Evolutionary conservation across 2,797 vertebrate species (phyloP), one percentile per base, ranked within the genome.

Genomic region (Chloroceryle amazona): DNA sequence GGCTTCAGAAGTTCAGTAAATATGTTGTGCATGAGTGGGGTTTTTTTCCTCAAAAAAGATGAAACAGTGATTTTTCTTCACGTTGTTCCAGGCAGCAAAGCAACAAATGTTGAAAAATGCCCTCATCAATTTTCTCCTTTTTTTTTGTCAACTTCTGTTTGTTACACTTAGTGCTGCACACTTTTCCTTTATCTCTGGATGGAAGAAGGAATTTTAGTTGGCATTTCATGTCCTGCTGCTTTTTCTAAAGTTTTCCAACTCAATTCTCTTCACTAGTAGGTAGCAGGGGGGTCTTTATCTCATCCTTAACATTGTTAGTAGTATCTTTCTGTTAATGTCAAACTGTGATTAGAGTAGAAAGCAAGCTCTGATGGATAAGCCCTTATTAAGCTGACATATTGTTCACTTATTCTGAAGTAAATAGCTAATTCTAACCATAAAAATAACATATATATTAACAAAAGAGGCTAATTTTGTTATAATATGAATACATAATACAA

Each of bases 281-380:
- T 95, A 95, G 96, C 89, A 93, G 93, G 86, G 62, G 89, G 96
- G 96, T 98, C 95, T 98, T 97, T 96, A 97, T 98, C 95, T 93
- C 96, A 57, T 93, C 68, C 90, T 97, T 95, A 92, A 94, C 96
- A 97, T 97, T 97, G 91, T 98, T 97, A 96, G 90, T 93, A 94
- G 86, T 96, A 89, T 97, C 95, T 98, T 98, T 98, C 95, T 98
- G 12, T 97, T 98, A 97, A 97, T 96, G 96, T 98, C 96, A 98
- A 81, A 97, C 97, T 91, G 86, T 98, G 97, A 96, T 81, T 97
- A 76, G 97, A 98, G 94, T 96, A 96, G 55, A 96, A 97, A 90
- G 70, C 42, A 84, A 60, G 75, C 33, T 94, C 57, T 67, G 22
- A 29, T 92, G 65, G 44, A 70, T 75, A 44, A 21, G 20, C 33